These are phyloP conservation scores for Allobates femoralis DNA, from an alignment of 2,797 vertebrate genomes.

Conservation along the genomic window DNA sequence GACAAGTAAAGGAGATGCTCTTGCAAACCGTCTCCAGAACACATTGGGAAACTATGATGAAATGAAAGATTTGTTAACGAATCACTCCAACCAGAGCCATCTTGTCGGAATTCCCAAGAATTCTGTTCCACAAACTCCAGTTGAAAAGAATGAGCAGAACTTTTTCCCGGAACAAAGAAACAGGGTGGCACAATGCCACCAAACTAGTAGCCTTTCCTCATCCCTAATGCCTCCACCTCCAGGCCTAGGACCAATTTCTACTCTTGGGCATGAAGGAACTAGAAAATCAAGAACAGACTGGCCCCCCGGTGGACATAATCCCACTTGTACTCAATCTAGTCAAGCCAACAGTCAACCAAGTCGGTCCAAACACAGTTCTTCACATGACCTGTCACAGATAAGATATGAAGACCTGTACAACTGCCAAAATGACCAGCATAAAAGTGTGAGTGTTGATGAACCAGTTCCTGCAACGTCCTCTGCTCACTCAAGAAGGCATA, in stretches of 20 bases:
- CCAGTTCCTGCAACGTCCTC: slow-evolving; percentile 80
- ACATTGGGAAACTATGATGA: slow-evolving; percentile 94
- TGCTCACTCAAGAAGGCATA: slow-evolving; percentile 78
- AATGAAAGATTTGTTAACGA: slow-evolving; percentile 94
- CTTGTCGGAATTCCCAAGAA: slow-evolving; percentile 95
- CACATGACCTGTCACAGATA: slow-evolving; percentile 83
- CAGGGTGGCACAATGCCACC: slow-evolving; percentile 76
- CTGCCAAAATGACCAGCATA: slow-evolving; percentile 84
- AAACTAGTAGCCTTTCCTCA: slow-evolving; percentile 68
- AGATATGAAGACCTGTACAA: slow-evolving; percentile 86
- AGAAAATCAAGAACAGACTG: slow-evolving; percentile 89
- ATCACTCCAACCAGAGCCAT: slow-evolving; percentile 94
- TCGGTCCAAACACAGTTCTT: slow-evolving; percentile 79
- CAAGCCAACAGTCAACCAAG: slow-evolving; percentile 75
- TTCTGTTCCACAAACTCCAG: slow-evolving; percentile 78
- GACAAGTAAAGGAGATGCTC: slow-evolving; percentile 92
- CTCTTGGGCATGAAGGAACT: slow-evolving; percentile 78
- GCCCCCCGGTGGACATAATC: slow-evolving; percentile 79
- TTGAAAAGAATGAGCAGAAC: slow-evolving; percentile 80
- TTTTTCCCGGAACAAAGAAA: slow-evolving; percentile 85
- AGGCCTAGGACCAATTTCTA: slow-evolving; percentile 75
- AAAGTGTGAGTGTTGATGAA: slow-evolving; percentile 77
- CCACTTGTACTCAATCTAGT: slow-evolving; percentile 72
- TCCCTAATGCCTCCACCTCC: slow-evolving; percentile 82
- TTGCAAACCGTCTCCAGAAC: slow-evolving; percentile 92